A percentile compares a stretch with the other conserved stretches of the same genome.
Conservation (phyloP, 2,113 vertebrate species). For the Myotis davidii region DNA sequence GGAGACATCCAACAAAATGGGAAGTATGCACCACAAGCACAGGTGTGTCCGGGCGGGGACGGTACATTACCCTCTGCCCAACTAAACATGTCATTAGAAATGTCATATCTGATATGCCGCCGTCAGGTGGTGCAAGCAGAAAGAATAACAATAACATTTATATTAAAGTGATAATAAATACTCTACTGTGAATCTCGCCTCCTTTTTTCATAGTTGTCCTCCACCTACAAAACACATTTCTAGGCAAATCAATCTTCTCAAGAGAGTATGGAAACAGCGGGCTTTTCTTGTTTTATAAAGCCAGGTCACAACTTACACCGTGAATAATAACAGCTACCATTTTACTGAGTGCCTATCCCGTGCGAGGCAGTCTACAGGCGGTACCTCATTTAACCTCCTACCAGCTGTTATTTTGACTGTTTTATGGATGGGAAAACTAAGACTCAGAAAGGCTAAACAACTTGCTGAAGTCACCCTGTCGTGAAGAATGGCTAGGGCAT, state of each 20-base stretch:
- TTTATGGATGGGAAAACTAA: neutral
- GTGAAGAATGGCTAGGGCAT: neutral
- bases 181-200: neutral
- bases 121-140: slow-evolving; percentile 30
- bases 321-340: neutral
- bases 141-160: slow-evolving; percentile 29
- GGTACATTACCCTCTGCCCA: slow-evolving; percentile 16
- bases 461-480: neutral
- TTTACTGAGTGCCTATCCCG: neutral
- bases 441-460: neutral
- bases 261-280: neutral
- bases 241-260: slow-evolving; percentile 30
- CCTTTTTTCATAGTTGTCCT: slow-evolving; percentile 38
- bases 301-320: neutral
- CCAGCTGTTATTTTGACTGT: neutral
- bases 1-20: neutral
- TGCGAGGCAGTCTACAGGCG: neutral
- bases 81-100: slow-evolving; percentile 67
- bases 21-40: neutral
- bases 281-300: slow-evolving; percentile 27
- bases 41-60: slow-evolving; percentile 61
- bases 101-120: slow-evolving; percentile 47
- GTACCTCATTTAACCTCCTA: neutral
- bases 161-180: slow-evolving; percentile 39
- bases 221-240: slow-evolving; percentile 26